Evolutionary conservation across 2,113 vertebrate species (phyloP), one percentile per base, ranked within the genome.

Genomic region (Pelusios castaneus): DNA sequence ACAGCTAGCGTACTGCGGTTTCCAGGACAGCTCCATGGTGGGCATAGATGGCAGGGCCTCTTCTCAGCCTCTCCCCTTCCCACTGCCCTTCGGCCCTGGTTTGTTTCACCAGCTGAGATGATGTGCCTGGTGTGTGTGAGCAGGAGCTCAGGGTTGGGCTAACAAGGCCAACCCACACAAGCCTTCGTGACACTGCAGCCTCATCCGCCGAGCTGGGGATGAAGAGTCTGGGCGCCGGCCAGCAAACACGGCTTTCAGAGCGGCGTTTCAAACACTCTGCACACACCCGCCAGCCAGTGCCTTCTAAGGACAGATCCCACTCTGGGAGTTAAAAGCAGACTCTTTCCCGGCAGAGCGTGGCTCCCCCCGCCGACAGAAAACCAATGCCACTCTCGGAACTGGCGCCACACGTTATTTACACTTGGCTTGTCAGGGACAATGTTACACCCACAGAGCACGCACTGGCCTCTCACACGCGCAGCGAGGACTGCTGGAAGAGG

Each of bases 261-360:
- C 93, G 95, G 91, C 94, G 92, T 95, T 88, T 95, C 94, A 87
- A 95, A 94, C 96, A 96, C 94, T 96, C 91, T 55, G 84, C 91
- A 96, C 51, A 41, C 63, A 34, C 93, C 78, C 91, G 85, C 94
- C 95, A 85, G 94, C 76, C 85, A 94, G 93, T 93, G 85, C 96
- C 95, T 97, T 97, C 96, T 93, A 97, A 95, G 95, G 94, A 94
- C 95, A 94, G 93, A 93, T 91, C 85, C 85, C 95, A 96, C 94
- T 97, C 94, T 95, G 90, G 92, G 75, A 85, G 92, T 90, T 85
- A 94, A 90, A 94, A 95, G 87, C 92, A 95, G 94, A 80, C 79
- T 95, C 94, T 43, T 89, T 93, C 91, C 63, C 38, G 10, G 0
- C 63, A 86, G 89, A 94, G 89, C 45, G 83, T 83, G 76, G 88